Percentiles rank a stretch among this genome's conserved stretches.
Conservation (phyloP, 2,113 vertebrate genomes). For the Mobula birostris region DNA sequence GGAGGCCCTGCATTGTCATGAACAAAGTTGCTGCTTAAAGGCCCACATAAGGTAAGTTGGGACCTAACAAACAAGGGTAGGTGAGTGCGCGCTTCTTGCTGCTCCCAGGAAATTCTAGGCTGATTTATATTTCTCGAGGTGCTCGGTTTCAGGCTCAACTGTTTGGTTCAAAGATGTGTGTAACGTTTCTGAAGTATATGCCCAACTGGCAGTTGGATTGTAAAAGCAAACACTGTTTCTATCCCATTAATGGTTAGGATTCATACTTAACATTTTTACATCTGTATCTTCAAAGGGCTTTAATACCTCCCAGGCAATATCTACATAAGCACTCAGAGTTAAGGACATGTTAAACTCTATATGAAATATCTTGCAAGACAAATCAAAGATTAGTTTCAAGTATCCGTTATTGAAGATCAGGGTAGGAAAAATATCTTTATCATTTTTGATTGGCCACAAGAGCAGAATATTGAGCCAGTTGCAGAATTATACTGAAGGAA, state of each 20-base stretch:
- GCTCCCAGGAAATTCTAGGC: too few species aligned
- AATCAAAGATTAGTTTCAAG: background rate
- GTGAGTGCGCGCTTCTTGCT: too few species aligned
- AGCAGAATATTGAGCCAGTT: background rate
- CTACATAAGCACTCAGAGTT: background rate
- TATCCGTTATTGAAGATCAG: background rate
- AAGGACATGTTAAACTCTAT: background rate
- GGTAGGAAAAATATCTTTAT: background rate
- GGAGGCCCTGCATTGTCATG: too few species aligned
- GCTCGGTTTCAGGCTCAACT: background rate
- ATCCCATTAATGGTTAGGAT: background rate
- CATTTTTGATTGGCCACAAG: background rate
- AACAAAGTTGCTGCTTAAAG: too few species aligned
- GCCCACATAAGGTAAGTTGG: too few species aligned
- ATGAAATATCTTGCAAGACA: background rate
- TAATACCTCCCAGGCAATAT: background rate
- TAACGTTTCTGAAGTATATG: background rate
- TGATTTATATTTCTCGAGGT: background rate
- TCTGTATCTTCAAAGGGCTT: conserved; percentile 1
- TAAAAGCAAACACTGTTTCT: background rate
- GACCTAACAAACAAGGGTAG: too few species aligned
- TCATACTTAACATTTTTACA: background rate
- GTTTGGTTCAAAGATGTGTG: background rate
- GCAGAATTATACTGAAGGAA: background rate
- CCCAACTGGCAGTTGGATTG: background rate